Evolutionary conservation across 1,140 invertebrate species (phyloP), one percentile per base, ranked within the genome.

Genomic region (Drosophila bifasciata): DNA sequence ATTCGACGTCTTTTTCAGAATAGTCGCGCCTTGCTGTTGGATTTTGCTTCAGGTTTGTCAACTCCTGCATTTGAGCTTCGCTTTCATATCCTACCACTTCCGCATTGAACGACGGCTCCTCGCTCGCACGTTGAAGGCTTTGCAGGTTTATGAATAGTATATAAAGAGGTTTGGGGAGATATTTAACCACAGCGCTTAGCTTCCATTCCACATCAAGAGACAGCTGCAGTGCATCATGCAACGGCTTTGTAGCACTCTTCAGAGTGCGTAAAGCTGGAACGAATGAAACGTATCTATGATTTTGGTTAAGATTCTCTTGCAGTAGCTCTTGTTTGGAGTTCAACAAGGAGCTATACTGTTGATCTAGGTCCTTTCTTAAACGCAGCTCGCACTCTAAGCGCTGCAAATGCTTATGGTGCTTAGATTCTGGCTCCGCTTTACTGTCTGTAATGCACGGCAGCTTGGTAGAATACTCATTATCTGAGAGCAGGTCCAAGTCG

Each of bases 361-460:
- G 93, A 9, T 97, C 94, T 16, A 98, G 92, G 76, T 97, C 94
- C 92, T 97, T 97, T 36, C 98, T 93, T 90, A 98, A 96, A n/a
- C 95, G 95, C 15, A 98, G 92, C 91, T 99, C 98, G 95, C 97
- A 98, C 89, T 99, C 96, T 6, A 99, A 92, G 64, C 97, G 94
- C 45, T 97, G 97, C 52, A 99, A 92, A 86, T 96, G 95, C 52
- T 96, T 92, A 84, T 96, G 95, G 93, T 99, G 97, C 44, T 23
- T 93, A 91, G 93, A 96, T 94, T 36, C 32, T 36, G 59, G 91
- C 91, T 68, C 56, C 0, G 7, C 2, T 7, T 46, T 66, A 3
- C 60, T 40, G 5, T 45, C 45, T 6, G 11, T 6, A 16, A 93
- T 78, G 95, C 93, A 13, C 94, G 94, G 74, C 97, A 76, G 36